phyloP scores from a whole-genome alignment of 2,888 invertebrate species.

The Sinopyrophorus schimmeli region DNA sequence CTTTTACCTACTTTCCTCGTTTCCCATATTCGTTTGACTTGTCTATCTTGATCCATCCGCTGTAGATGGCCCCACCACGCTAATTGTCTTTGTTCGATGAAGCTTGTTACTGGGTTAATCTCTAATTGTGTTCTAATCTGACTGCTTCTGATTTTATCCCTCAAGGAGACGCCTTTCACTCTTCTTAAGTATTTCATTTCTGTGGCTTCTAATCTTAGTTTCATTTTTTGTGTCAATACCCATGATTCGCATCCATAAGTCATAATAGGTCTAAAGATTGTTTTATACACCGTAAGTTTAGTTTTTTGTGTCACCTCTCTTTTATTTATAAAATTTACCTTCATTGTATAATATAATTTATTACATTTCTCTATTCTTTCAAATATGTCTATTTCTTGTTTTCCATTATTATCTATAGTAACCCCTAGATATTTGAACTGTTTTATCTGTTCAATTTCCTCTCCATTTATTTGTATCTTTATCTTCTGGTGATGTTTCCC shows the following conservation, averaged over 20 bases:
- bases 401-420: background rate
- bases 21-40: background rate
- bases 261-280: background rate
- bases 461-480: no score
- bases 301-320: slow-evolving; percentile 2
- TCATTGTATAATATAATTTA: slow-evolving; percentile 6
- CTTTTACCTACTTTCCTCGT: background rate
- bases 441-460: no score
- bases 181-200: slow-evolving; percentile 2
- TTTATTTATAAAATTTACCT: background rate
- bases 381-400: background rate
- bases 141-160: slow-evolving; percentile 2
- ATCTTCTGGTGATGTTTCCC: no score
- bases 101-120: background rate
- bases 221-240: background rate
- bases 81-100: background rate
- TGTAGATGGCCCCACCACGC: slow-evolving; percentile 10
- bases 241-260: slow-evolving; percentile 2
- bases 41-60: background rate
- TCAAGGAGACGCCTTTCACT: slow-evolving; percentile 1
- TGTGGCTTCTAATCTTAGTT: background rate
- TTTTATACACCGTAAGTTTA: slow-evolving; percentile 1
- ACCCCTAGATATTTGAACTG: no score
- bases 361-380: slow-evolving; percentile 1
- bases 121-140: slow-evolving; percentile 2